Evolutionary conservation across 2,113 vertebrate species (phyloP), one percentile per base, ranked within the genome.

Genomic region (Brachypteracias leptosomus): DNA sequence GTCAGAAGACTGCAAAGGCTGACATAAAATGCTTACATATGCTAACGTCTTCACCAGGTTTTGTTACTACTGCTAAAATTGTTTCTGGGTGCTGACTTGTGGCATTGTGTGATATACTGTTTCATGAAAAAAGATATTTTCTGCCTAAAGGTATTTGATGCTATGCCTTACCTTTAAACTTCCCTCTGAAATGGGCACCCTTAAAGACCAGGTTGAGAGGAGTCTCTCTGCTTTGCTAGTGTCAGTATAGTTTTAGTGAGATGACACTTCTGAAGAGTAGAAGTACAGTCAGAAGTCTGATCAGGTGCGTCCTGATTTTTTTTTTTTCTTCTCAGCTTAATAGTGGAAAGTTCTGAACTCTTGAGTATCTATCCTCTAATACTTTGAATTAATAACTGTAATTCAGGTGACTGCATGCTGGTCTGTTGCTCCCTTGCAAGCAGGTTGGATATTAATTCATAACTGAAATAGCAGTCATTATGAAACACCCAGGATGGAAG

Each of bases 251-350:
- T 33, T 88, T 66, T 42, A 66, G 42, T 62, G 75, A 59, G 58
- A 40, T 11, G n/a, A 16, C 29, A n/a, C 11, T 52, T 68, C 19
- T 0, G 16, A 17, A 40, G 57, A 61, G 15, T n/a, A 20, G 10
- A 74, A 54, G 20, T 79, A 6, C 20, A 85, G 9, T 68, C 62
- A 63, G 36, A 74, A 74, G 11, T 46, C 59, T 58, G 31, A 15
- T 88, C 33, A 83, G 54, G 61, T 49, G 11, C 0, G 0, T 70
- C 18, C 17, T 0, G 2, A 2, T 36, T 80, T 49, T 47, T 6
- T 66, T 70, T 35, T 83, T 61, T 49, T 5, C 6, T 49, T 67
- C 18, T 82, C 0, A 0, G 9, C 6, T 36, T 78, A 52, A 21
- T 17, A 75, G 20, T 18, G 46, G 9, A 31, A 76, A 57, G 54